phyloP scores from a whole-genome alignment of 2,113 vertebrate genomes.

The Telmatochromis brichardi region DNA sequence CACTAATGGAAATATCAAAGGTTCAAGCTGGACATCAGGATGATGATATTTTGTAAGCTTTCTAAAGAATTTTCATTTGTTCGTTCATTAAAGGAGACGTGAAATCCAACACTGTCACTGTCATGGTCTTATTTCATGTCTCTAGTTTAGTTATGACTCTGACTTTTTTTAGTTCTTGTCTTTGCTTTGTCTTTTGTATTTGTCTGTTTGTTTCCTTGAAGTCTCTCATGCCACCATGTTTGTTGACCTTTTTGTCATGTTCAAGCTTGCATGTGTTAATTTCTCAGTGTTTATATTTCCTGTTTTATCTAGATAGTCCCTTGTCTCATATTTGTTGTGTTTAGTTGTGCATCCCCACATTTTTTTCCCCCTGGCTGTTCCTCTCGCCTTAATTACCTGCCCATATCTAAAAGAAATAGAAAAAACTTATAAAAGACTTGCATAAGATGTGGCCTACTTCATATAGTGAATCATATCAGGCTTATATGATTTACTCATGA shows the following conservation, averaged over 20 bases:
- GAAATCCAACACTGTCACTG: not conserved
- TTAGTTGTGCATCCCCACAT: not conserved
- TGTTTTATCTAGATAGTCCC: not conserved
- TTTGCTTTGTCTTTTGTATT: not conserved
- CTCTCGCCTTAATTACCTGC: not conserved
- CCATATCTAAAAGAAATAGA: not conserved
- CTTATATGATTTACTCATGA: not conserved
- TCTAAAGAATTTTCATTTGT: not conserved
- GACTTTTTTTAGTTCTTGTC: too few species aligned
- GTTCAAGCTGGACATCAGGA: not conserved
- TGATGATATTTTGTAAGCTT: not conserved
- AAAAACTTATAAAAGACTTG: not conserved
- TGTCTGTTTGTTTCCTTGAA: not conserved
- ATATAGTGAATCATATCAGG: not conserved
- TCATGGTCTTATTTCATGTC: not conserved
- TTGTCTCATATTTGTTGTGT: not conserved
- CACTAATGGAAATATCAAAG: not conserved
- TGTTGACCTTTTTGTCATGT: not conserved
- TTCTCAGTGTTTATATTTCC: not conserved
- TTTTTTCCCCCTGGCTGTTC: rapidly evolving
- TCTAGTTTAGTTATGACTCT: not conserved
- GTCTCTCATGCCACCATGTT: not conserved
- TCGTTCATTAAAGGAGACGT: not conserved
- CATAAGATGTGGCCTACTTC: not conserved
- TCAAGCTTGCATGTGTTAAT: not conserved